Percentiles rank a stretch among this genome's conserved stretches.
Evolutionary conservation across 2,113 vertebrate genomes (phyloP).

Genomic region (Pseudopodoces humilis): DNA sequence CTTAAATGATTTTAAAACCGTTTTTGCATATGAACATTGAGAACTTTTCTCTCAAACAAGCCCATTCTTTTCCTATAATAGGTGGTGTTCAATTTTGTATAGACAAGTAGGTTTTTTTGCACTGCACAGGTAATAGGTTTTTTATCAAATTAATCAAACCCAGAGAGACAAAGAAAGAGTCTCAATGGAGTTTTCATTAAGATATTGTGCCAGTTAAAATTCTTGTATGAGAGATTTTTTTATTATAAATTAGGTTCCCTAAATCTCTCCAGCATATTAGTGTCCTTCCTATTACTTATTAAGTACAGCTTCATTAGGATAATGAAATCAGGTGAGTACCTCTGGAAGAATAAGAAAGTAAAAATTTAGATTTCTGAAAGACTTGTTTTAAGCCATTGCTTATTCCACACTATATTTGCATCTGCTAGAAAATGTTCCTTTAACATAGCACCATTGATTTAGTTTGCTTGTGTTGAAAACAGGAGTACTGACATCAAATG

Average conservation of each 20-base stretch:
- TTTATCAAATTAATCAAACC: neutral
- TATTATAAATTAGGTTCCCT: neutral
- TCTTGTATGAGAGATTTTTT: neutral
- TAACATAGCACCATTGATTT: neutral
- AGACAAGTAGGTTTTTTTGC: neutral
- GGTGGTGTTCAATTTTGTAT: neutral
- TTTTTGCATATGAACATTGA: neutral
- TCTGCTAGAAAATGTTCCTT: neutral
- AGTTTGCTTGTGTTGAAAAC: neutral
- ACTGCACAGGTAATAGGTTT: neutral
- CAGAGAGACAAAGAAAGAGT: neutral
- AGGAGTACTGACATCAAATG: neutral
- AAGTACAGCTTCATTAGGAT: neutral
- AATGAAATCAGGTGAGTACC: neutral
- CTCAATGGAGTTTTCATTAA: neutral
- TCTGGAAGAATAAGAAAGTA: neutral
- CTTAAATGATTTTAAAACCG: neutral
- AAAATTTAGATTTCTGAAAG: neutral
- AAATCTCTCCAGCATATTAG: neutral
- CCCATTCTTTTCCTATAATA: neutral
- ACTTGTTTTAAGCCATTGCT: neutral
- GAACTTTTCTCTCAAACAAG: neutral
- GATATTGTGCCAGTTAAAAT: neutral
- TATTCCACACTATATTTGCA: rapidly evolving
- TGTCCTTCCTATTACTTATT: neutral